Conservation (phyloP, 2,113 vertebrate species). For the Callospermophilus lateralis region DNA sequence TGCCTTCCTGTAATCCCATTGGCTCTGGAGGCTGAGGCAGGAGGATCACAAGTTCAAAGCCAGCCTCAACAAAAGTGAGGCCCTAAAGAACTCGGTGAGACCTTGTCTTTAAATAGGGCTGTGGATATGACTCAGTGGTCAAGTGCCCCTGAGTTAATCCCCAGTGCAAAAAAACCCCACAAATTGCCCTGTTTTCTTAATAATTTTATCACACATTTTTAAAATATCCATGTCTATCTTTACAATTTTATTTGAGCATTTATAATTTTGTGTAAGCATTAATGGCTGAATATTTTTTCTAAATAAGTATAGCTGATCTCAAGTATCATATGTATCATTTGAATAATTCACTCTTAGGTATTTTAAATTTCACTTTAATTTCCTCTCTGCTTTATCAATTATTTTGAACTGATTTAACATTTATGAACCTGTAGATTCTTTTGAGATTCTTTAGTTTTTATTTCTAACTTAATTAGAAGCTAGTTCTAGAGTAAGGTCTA, state of each 20-base stretch:
- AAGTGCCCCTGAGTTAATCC: too few species aligned
- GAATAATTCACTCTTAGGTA: neutral
- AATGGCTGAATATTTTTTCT: neutral
- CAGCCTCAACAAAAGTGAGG: too few species aligned
- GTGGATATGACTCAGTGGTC: too few species aligned
- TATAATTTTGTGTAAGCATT: too few species aligned
- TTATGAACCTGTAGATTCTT: neutral
- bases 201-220: neutral
- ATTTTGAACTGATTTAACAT: neutral
- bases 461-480: neutral
- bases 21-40: too few species aligned
- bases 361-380: neutral
- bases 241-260: neutral
- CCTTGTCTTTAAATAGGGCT: too few species aligned
- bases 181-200: neutral
- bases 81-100: too few species aligned
- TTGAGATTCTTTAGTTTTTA: neutral
- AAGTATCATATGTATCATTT: neutral
- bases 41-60: too few species aligned
- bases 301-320: neutral
- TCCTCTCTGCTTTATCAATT: neutral
- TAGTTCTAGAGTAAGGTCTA: neutral
- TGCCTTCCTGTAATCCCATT: too few species aligned
- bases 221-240: constrained; percentile 1
- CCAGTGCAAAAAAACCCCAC: too few species aligned